Evolutionary conservation across 2,797 vertebrate species (phyloP), one percentile per base, ranked within the genome.

Genomic region (Strix occidentalis): DNA sequence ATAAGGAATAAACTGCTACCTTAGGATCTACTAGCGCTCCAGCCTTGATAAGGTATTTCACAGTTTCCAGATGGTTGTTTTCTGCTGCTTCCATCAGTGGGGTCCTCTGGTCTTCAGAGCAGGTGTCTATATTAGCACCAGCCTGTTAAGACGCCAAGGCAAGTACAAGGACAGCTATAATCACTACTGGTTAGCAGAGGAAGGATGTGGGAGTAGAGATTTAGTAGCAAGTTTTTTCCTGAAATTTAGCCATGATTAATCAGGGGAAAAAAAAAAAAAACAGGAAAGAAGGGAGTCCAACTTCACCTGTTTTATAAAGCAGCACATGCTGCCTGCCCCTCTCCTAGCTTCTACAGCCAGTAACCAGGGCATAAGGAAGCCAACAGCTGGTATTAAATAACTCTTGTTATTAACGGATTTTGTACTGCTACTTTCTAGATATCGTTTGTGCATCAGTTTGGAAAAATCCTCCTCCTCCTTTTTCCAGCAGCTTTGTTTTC

Each of bases 21-120:
- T 99, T 99, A 46, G 99, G 99, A 83, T 98, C 97, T 68, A 99
- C 96, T 3, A 99, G 97, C 2, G 99, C 99, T 84, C 99, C 99
- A 3, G 99, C 99, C 96, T 99, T 99, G 85, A 99, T 98, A 95
- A 99, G 98, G 97, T 99, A 99, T 97, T 99, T 99, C 94, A 99
- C 99, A 3, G 99, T 99, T 45, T 99, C 99, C 97, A 99, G 93
- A 54, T 99, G 99, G 98, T 99, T 99, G 97, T 99, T 99, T 95
- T 99, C 99, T 79, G 98, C 99, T 23, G 99, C 99, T 16, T 98
- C 98, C 99, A 99, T 99, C 97, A 99, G 96, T 0, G 99, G 99
- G 4, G 99, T 99, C 90, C 98, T 98, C 98, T 99, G 99, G 95
- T 99, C 99, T 88, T 99, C 98, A 1, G 99, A 99, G 95, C 98